Evolutionary conservation across 2,888 invertebrate genomes (phyloP), one percentile per base, ranked within the genome.

Genomic region (Notocelia uddmanniana): DNA sequence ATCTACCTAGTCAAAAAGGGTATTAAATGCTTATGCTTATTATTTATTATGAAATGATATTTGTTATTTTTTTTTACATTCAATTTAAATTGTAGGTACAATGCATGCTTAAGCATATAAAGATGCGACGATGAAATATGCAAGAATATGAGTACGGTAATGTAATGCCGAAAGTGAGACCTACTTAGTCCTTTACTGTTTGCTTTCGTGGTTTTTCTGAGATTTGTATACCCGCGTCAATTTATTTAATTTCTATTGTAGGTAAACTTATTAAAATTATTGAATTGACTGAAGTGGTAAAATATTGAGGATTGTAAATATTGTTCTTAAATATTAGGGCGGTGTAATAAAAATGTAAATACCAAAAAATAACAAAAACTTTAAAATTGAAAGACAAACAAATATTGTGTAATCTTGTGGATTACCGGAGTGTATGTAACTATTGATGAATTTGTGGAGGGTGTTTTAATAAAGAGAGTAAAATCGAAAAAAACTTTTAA

Each of bases 401-500:
- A 48, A 54, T 52, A 52, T 71, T 71, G 66, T 71, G 59, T 26
- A 60, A 68, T 67, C 67, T 55, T 67, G 62, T 62, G 68, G 68
- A 48, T 89, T 90, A 83, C 83, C 82, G 77, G 88, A 88, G 87
- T 91, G 89, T 89, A 88, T 88, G 89, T 90, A 88, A 87, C 81
- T 80, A 85, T 83, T 83, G 87, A 85, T 78, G 88, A 86, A 80
- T 84, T 86, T 86, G 87, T 89, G 88, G 88, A 89, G 90, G 91
- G 90, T 91, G 92, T 93, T 93, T 93, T 92, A 93, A 89, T 93
- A 93, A 92, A 93, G 87, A 87, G 87, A 90, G 83, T 84, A 88
- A 85, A 88, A 86, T 81, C 80, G 18, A 37, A 72, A 10, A 13
- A 48, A 13, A 48, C 26, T 76, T 58, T 70, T 74, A 74, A 73